phyloP scores from a whole-genome alignment of 2,113 vertebrate species.

The Cynopterus brachyotis region DNA sequence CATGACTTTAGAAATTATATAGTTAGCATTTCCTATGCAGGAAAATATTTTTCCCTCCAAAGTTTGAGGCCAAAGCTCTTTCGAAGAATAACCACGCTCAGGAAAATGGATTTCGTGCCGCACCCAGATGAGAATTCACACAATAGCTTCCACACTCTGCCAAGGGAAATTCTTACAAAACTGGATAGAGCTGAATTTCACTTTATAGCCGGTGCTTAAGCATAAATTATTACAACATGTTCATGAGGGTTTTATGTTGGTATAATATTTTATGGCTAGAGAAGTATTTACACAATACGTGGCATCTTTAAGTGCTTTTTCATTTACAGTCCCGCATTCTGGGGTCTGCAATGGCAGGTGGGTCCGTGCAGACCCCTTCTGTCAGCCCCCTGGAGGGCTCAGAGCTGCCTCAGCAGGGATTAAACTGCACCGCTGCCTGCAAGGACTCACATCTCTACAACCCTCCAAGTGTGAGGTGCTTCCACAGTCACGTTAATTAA shows the following conservation, averaged over 20 bases:
- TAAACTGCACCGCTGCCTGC: background rate
- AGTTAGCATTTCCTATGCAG: background rate
- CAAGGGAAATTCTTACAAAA: background rate
- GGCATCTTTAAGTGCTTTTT: background rate
- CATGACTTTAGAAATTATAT: background rate
- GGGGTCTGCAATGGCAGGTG: background rate
- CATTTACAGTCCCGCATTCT: background rate
- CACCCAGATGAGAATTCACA: background rate
- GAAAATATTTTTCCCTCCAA: background rate
- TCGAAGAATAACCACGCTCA: background rate
- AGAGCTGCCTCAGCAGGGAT: background rate
- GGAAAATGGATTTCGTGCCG: slow-evolving; percentile 10
- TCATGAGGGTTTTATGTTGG: background rate
- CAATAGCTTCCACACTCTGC: background rate
- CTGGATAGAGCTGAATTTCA: slow-evolving; percentile 12
- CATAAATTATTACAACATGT: slow-evolving; percentile 1
- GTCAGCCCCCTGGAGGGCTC: background rate
- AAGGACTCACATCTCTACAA: background rate
- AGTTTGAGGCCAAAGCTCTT: background rate
- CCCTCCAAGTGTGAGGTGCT: background rate
- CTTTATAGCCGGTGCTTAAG: background rate
- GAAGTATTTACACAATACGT: background rate
- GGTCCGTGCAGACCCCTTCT: background rate
- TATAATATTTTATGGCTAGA: background rate
- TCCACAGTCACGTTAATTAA: background rate